These are phyloP conservation scores for Procambarus clarkii DNA, from an alignment of 1,140 invertebrate genomes.

Conservation along the genomic window DNA sequence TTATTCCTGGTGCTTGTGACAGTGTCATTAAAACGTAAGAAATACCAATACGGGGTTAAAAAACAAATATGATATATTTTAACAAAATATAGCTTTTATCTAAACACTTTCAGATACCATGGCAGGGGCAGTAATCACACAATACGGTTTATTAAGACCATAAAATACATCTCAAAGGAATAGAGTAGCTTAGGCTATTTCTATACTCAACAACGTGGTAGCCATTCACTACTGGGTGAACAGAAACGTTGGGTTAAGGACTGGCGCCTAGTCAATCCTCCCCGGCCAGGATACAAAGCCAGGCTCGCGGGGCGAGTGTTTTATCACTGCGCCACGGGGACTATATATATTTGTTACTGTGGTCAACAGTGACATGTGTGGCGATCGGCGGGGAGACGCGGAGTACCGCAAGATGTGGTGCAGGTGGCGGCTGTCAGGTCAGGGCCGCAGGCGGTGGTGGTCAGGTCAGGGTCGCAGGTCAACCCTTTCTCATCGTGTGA, in stretches of 20 bases:
- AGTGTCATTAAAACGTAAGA: no score
- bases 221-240: no score
- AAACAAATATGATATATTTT: conserved; percentile 24
- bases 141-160: conserved; percentile 1
- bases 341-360: no score
- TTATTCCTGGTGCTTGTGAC: no score
- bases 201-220: neutral
- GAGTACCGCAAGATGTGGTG: neutral
- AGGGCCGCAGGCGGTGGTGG: no score
- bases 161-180: no score
- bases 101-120: conserved; percentile 9
- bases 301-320: neutral
- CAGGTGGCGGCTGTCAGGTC: neutral
- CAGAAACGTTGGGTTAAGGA: no score
- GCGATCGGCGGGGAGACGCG: neutral
- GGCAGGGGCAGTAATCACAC: conserved; percentile 9
- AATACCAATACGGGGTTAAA: no score
- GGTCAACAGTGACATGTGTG: no score
- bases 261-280: no score
- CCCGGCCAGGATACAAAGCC: neutral
- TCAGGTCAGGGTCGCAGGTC: no score
- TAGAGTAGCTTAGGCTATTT: conserved; percentile 11
- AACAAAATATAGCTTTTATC: conserved; percentile 13
- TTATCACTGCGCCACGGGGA: neutral
- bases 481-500: no score